Percentiles rank a stretch among this genome's conserved stretches.
These are phyloP conservation scores for Thunnus thynnus DNA, from an alignment of 2,113 vertebrate species.

Conservation along the genomic window DNA sequence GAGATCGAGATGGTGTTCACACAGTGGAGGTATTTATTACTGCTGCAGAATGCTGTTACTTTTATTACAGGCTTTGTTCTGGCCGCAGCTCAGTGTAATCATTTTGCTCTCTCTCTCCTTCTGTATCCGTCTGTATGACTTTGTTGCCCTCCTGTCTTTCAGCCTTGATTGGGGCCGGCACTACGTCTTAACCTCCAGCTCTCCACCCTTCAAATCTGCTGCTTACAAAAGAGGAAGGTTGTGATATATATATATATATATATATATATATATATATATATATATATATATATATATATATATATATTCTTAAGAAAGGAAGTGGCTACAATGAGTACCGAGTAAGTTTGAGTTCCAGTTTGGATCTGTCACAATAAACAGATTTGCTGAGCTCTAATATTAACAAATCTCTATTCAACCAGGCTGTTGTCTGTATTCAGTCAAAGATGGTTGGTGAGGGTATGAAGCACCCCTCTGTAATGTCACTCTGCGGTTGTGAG, in stretches of 20 bases:
- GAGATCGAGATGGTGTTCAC: conserved; percentile 57
- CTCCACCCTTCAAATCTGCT: conserved; percentile 2
- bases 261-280: not conserved
- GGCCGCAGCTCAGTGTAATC: conserved; percentile 70
- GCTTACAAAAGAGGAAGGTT: not conserved
- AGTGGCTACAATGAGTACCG: not conserved
- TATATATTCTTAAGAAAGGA: not conserved
- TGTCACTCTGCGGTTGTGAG: no score
- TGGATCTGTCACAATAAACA: not conserved
- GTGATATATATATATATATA: not conserved
- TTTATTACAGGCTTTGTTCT: conserved; percentile 78
- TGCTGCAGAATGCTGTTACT: conserved; percentile 71
- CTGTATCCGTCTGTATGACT: conserved; percentile 18
- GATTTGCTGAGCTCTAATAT: not conserved
- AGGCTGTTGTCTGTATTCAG: no score
- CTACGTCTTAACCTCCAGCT: conserved; percentile 10
- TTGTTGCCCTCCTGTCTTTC: conserved; percentile 5
- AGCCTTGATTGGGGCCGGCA: conserved; percentile 25
- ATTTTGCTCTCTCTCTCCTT: conserved; percentile 23
- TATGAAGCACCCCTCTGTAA: no score
- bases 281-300: not conserved
- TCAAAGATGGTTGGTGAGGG: no score
- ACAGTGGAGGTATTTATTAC: conserved; percentile 79
- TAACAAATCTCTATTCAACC: not conserved
- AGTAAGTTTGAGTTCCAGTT: not conserved